Percentiles rank a stretch among this genome's conserved stretches.
phyloP scores from a whole-genome alignment of 2,113 vertebrate species.

The Pomatostomus ruficeps region DNA sequence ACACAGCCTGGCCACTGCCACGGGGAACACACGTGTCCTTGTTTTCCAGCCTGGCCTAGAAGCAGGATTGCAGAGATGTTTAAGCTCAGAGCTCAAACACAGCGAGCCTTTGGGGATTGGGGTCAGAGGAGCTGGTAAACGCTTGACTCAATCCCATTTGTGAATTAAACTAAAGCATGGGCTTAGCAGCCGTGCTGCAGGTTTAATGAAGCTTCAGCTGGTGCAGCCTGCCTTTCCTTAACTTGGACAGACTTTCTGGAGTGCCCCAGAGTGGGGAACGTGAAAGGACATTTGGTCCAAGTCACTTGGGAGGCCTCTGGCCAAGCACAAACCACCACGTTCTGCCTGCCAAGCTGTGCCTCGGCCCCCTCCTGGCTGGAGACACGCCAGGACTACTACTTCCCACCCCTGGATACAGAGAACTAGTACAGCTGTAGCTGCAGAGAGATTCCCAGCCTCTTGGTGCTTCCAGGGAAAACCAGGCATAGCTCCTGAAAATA shows the following conservation, averaged over 20 bases:
- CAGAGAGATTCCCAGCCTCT: background rate
- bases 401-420: background rate
- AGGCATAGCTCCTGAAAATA: background rate
- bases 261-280: background rate
- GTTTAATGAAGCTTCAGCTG: background rate
- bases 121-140: background rate
- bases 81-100: background rate
- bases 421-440: background rate
- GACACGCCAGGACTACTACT: accelerated
- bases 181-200: background rate
- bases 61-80: background rate
- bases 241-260: background rate
- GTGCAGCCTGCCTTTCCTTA: background rate
- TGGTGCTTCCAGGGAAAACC: background rate
- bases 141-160: background rate
- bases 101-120: background rate
- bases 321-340: background rate
- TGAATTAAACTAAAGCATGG: background rate
- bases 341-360: background rate
- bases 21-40: accelerated
- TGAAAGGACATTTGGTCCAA: background rate
- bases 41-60: background rate
- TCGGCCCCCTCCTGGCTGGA: accelerated
- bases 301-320: accelerated
- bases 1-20: accelerated